Conservation (phyloP, 2,113 vertebrate genomes). For the Triplophysa rosa region DNA sequence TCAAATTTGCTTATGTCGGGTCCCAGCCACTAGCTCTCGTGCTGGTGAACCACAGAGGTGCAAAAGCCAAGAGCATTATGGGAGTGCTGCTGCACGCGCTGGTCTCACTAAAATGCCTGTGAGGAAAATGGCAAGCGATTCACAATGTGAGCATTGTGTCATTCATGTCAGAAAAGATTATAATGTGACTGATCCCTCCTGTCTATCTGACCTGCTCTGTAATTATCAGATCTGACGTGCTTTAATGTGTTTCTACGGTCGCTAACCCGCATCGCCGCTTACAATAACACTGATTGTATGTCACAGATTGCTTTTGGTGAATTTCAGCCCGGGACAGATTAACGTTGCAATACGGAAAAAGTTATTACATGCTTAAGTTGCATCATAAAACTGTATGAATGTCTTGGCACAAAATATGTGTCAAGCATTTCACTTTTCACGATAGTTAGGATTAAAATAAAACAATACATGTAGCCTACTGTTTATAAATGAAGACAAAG, state of each 20-base stretch:
- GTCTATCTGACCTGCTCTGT: constrained; percentile 20
- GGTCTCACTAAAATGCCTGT: not conserved
- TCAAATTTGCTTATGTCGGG: constrained; percentile 27
- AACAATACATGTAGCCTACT: too few species aligned
- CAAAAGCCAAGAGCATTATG: constrained; percentile 5
- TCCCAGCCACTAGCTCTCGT: not conserved
- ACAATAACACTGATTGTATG: not conserved
- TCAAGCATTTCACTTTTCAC: too few species aligned
- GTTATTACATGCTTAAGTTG: too few species aligned
- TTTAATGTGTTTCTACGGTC: constrained; percentile 7
- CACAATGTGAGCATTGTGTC: not conserved
- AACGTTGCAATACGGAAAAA: too few species aligned
- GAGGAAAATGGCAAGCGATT: not conserved
- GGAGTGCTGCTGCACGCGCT: not conserved
- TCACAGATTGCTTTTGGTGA: not conserved
- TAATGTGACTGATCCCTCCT: not conserved
- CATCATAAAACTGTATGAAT: too few species aligned
- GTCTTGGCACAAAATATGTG: too few species aligned
- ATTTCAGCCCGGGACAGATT: not conserved
- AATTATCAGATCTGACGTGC: constrained; percentile 1
- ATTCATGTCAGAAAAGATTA: constrained; percentile 24
- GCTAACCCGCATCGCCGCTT: not conserved
- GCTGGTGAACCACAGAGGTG: constrained; percentile 17
- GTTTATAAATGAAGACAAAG: too few species aligned
- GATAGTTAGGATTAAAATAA: too few species aligned